These are phyloP conservation scores for Amniataba percoides DNA, from an alignment of 2,797 vertebrate species.

Conservation along the genomic window DNA sequence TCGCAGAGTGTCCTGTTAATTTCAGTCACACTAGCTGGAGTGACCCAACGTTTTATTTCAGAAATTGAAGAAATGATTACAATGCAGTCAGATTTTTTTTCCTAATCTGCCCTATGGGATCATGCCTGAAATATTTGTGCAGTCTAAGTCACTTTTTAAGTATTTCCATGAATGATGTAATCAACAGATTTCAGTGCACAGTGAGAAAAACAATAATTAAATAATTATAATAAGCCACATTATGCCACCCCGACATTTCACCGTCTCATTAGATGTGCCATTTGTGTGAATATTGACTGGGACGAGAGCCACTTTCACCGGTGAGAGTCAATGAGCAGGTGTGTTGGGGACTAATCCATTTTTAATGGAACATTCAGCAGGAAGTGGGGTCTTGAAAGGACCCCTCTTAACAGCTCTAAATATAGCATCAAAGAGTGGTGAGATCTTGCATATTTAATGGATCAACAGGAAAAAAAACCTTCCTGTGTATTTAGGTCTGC, in stretches of 20 bases:
- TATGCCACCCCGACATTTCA: background rate
- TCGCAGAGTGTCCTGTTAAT: background rate
- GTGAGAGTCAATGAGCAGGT: constrained; percentile 55
- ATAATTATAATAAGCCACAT: background rate
- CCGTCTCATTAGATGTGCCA: constrained; percentile 29
- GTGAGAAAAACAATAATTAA: background rate
- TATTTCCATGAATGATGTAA: background rate
- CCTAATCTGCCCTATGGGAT: no score
- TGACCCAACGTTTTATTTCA: background rate
- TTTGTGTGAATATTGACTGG: constrained; percentile 38
- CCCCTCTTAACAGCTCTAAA: constrained; percentile 54
- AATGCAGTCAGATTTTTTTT: background rate
- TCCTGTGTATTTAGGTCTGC: constrained; percentile 3
- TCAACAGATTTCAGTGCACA: background rate
- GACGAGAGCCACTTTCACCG: constrained; percentile 23
- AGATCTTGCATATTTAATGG: constrained; percentile 51
- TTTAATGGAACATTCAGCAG: constrained; percentile 74
- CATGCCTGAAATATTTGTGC: background rate
- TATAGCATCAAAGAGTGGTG: constrained; percentile 60
- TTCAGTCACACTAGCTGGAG: background rate
- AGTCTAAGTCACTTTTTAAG: background rate
- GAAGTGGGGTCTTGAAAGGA: constrained; percentile 56
- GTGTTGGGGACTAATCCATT: constrained; percentile 61
- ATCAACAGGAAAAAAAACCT: constrained; percentile 16
- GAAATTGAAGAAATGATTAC: background rate